Conservation (phyloP, 2,113 vertebrate genomes). For the Anolis sagrei region DNA sequence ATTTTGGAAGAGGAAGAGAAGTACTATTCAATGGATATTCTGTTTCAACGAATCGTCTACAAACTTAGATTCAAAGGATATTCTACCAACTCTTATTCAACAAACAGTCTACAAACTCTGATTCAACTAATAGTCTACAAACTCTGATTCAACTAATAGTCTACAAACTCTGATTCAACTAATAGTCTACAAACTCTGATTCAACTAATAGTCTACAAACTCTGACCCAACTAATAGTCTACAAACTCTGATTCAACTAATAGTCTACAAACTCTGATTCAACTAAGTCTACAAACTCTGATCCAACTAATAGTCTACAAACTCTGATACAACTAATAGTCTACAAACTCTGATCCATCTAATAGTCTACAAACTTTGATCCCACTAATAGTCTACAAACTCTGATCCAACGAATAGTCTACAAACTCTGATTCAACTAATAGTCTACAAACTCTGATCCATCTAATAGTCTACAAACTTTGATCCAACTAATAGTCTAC, state of each 20-base stretch:
- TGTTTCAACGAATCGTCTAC: constrained; percentile 51
- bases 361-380: constrained; percentile 39
- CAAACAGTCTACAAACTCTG: constrained; percentile 23
- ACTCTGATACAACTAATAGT: background rate
- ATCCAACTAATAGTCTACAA: constrained; percentile 47
- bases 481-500: too few relatives aligned
- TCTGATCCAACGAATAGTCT: constrained; percentile 52
- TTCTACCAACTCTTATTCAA: constrained; percentile 49
- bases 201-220: constrained; percentile 43
- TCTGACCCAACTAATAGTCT: background rate
- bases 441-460: too few relatives aligned
- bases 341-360: constrained; percentile 52
- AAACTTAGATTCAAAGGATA: constrained; percentile 38
- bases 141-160: background rate
- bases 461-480: too few relatives aligned
- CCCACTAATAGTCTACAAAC: background rate
- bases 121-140: constrained; percentile 47
- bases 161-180: constrained; percentile 53
- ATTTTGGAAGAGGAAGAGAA: constrained; percentile 39
- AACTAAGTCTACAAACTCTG: background rate
- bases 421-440: constrained; percentile 52
- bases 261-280: constrained; percentile 1
- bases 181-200: constrained; percentile 21
- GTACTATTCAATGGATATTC: constrained; percentile 2
- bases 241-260: constrained; percentile 53